A percentile compares a stretch with the other conserved stretches of the same genome.
Conservation (phyloP, 2,888 invertebrate genomes). For the Leptinotarsa peninsularis region DNA sequence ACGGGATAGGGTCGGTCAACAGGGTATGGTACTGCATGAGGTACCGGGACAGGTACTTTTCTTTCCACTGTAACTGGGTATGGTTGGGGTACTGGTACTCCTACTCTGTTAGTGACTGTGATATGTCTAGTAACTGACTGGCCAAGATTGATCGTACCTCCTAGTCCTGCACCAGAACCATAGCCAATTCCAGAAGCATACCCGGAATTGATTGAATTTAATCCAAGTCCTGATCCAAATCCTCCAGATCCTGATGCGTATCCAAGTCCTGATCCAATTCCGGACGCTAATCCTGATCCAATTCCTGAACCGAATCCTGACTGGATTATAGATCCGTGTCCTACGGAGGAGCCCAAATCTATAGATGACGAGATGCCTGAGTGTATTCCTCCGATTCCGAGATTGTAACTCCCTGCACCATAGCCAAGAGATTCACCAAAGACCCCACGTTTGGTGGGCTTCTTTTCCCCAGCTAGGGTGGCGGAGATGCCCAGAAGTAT, state of each 20-base stretch:
- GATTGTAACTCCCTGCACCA: slow-evolving; percentile 56
- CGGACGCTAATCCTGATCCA: slow-evolving; percentile 32
- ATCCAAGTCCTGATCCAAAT: slow-evolving; percentile 20
- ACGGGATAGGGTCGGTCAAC: slow-evolving; percentile 68
- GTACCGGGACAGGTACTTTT: slow-evolving; percentile 67
- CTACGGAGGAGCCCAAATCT: background rate
- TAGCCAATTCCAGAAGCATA: slow-evolving; percentile 24
- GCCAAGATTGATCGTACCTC: slow-evolving; percentile 52
- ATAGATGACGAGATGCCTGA: slow-evolving; percentile 25
- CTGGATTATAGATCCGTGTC: slow-evolving; percentile 23
- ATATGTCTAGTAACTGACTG: slow-evolving; percentile 59
- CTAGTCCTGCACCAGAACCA: slow-evolving; percentile 27
- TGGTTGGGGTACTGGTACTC: slow-evolving; percentile 66
- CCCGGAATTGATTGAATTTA: slow-evolving; percentile 9
- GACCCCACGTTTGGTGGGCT: slow-evolving; percentile 66
- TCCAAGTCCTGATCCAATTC: slow-evolving; percentile 34
- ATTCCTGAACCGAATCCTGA: slow-evolving; percentile 18
- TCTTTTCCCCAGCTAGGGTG: slow-evolving; percentile 63
- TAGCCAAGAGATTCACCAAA: slow-evolving; percentile 63
- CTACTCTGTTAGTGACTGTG: slow-evolving; percentile 66
- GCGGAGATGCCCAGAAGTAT: slow-evolving; percentile 65
- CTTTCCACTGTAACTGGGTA: slow-evolving; percentile 69
- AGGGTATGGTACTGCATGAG: slow-evolving; percentile 65
- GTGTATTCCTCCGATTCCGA: slow-evolving; percentile 50
- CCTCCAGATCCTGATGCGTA: slow-evolving; percentile 18